A percentile compares a stretch with the other conserved stretches of the same genome.
Conservation (phyloP, 2,888 invertebrate species). For the Saturnia pavonia region DNA sequence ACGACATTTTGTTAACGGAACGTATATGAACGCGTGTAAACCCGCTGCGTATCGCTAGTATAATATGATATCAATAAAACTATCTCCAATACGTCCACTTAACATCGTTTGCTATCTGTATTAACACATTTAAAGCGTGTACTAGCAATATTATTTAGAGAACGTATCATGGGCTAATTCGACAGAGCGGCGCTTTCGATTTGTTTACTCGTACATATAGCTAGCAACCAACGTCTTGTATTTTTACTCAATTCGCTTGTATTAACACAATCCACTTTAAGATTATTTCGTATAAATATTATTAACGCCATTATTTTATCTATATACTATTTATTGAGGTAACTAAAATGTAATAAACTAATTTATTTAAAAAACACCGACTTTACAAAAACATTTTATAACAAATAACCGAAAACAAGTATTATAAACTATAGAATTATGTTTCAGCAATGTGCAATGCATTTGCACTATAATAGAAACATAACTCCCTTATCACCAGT, state of each 20-base stretch:
- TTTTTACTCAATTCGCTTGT: conserved; percentile 8
- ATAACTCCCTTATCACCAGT: no score
- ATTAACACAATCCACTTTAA: not conserved
- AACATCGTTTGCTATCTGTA: not conserved
- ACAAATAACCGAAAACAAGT: no score
- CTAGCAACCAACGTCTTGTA: conserved; percentile 21
- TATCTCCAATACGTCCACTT: conserved; percentile 9
- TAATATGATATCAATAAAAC: not conserved
- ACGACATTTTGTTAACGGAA: no score
- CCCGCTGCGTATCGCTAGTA: no score
- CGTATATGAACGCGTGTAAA: no score
- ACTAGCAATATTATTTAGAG: conserved; percentile 43
- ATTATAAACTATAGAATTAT: no score
- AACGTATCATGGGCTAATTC: conserved; percentile 31
- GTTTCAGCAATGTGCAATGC: no score
- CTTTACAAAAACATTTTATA: no score
- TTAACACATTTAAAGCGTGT: conserved; percentile 12
- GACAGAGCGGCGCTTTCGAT: conserved; percentile 63
- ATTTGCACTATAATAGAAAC: no score
- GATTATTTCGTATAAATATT: not conserved
- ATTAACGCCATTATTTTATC: not conserved
- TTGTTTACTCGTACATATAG: conserved; percentile 62
- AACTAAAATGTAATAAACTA: no score
- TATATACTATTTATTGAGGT: no score
- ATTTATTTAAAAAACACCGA: no score